Evolutionary conservation across 2,888 invertebrate species (phyloP).

Genomic region (Petrophora chlorosata): DNA sequence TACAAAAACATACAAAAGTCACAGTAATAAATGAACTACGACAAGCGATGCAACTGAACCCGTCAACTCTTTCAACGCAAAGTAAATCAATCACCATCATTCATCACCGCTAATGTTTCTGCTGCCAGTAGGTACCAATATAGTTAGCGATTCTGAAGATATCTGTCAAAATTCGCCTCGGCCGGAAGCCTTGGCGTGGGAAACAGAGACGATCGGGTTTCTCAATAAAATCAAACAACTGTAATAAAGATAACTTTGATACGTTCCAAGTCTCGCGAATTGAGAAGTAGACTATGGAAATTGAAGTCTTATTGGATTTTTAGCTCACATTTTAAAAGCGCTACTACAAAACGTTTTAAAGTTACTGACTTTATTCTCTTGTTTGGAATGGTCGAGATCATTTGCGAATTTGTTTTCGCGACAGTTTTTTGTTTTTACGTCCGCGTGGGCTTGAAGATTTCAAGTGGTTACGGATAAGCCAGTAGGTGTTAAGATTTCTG

Average conservation of each 20-base stretch:
- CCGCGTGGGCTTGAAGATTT: slow-evolving; percentile 12
- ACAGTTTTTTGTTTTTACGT: slow-evolving; percentile 5
- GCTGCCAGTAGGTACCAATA: slow-evolving; percentile 64
- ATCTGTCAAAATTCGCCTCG: slow-evolving; percentile 83
- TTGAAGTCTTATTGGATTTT: slow-evolving; percentile 38
- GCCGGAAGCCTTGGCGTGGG: slow-evolving; percentile 78
- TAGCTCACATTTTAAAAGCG: slow-evolving; percentile 17
- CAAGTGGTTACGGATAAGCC: slow-evolving; percentile 2
- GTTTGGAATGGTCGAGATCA: slow-evolving; percentile 5
- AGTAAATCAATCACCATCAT: slow-evolving; percentile 42
- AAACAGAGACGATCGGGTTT: slow-evolving; percentile 70
- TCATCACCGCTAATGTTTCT: slow-evolving; percentile 47
- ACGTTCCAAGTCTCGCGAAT: slow-evolving; percentile 48
- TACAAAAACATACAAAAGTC: slow-evolving; percentile 12
- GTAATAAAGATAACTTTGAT: slow-evolving; percentile 59
- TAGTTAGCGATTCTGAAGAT: slow-evolving; percentile 70
- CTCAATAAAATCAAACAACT: slow-evolving; percentile 76
- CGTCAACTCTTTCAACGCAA: slow-evolving; percentile 13
- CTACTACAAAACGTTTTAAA: slow-evolving; percentile 6
- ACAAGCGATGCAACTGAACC: slow-evolving; percentile 14
- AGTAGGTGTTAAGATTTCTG: slow-evolving; percentile 16
- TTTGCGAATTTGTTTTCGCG: slow-evolving; percentile 13
- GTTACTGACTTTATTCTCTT: slow-evolving; percentile 3
- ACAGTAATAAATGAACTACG: slow-evolving; percentile 7
- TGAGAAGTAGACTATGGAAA: slow-evolving; percentile 43